Evolutionary conservation across 2,797 vertebrate genomes (phyloP), one percentile per base, ranked within the genome.

Genomic region (Tragelaphus eurycerus): DNA sequence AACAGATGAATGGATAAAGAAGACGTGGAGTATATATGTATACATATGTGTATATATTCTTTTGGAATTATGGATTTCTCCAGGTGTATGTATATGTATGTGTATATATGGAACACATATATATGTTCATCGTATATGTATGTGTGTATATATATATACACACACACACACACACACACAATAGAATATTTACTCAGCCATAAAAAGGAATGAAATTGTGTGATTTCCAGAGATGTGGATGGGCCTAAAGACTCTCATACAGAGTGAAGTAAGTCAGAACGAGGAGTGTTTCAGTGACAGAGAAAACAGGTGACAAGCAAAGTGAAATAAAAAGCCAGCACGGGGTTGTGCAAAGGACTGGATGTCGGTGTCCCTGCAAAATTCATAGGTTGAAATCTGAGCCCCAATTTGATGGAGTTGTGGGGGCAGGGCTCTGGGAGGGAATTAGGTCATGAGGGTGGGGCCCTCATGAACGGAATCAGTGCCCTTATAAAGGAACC

Each of bases 71-170:
- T 31, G 27, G 59, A 62, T 31, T 62, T 62, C 27, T 62, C 59
- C 13, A 60, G 59, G 27, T 62, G 59, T 15, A 7, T 31, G 13
- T 60, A 60, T 29, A 60, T 15, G 59, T 6, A 29, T 60, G 13
- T 60, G 27, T 60, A 60, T 14, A 60, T 62, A 31, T 31, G 3
- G 59, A 7, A 31, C 59, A 27, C 59, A 29, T 31, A 60, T 31
- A 31, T 14, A 29, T 60, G 27, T 31, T 60, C 59, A 60, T 31
- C 6, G 31, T 21, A 34, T 5, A 17, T 17, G 16, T 19, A 19
- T 67, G 17, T 67, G 4, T 67, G 1, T n/a, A 2, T n/a, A 9
- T 34, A 27, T 9, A 64, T 1, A 62, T 0, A 60, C 0, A 64
- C 0, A 64, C 0, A 67, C 4, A 34, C 15, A 7, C 59, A 31